phyloP scores from a whole-genome alignment of 2,888 invertebrate genomes.

The Lordiphosa fenestrarum region DNA sequence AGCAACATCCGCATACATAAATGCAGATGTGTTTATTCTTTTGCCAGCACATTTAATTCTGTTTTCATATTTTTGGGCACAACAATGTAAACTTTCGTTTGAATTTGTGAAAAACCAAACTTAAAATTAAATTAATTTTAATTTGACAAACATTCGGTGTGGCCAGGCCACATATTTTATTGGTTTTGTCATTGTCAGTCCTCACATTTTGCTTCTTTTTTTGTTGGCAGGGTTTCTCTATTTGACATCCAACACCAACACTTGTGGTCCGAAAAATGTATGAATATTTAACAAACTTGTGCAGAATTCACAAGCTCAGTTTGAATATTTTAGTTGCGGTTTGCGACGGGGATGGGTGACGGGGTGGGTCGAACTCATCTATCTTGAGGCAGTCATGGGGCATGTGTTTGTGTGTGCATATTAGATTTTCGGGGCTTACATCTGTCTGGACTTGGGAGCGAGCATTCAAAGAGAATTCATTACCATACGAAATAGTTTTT shows the following conservation, averaged over 20 bases:
- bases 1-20: slow-evolving; percentile 2
- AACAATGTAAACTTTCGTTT: too few species aligned
- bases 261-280: slow-evolving; percentile 59
- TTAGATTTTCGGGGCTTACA: slow-evolving; percentile 4
- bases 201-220: not conserved
- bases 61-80: too few species aligned
- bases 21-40: too few species aligned
- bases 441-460: slow-evolving; percentile 3
- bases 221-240: slow-evolving; percentile 15
- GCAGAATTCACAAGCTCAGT: slow-evolving; percentile 52
- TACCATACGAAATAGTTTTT: not conserved
- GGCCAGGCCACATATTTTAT: too few species aligned
- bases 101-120: too few species aligned
- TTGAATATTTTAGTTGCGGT: slow-evolving; percentile 53
- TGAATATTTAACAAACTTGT: slow-evolving; percentile 69
- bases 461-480: slow-evolving; percentile 9
- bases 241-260: slow-evolving; percentile 27
- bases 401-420: slow-evolving; percentile 7
- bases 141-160: too few species aligned
- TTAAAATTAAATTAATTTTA: too few species aligned
- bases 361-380: slow-evolving; percentile 6
- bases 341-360: slow-evolving; percentile 1
- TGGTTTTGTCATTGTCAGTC: not conserved
- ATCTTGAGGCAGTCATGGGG: slow-evolving; percentile 13
- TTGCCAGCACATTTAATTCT: too few species aligned